Base-by-base conservation (phyloP, 2,797 vertebrate species). In the Margarornis squamiger region DNA sequence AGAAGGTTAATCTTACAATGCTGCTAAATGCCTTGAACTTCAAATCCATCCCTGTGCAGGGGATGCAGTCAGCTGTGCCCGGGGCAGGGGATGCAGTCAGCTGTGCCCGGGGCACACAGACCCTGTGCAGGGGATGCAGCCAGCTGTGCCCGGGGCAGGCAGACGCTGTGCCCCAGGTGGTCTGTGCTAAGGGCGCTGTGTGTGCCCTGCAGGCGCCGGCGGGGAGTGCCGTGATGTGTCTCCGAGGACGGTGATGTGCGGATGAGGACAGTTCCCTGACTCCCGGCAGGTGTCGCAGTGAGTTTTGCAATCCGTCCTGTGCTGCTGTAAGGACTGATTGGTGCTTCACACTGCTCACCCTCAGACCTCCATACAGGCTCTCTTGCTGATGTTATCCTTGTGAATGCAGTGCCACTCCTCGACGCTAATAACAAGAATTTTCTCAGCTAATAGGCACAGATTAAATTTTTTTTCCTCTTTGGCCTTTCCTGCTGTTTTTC, bases 201-300 rank as follows among this genome's bases (percentile, higher is more conserved):
- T 91, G 38, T 82, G 34, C 14, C 21, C 59, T 30, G 41, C 55
- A 92, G 92, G 94, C 74, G 21, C 24, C 7, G 4, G 34, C 16
- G 3, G 72, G 57, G 39, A 70, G 17, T 4, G 45, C 80, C 14
- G 24, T 52, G 63, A 46, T 4, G 16, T 4, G 6, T 26, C n/a
- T 61, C 6, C n/a, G 45, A 34, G 29, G 3, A 20, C 36, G 7
- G 62, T 30, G 48, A 46, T 8, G 48, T 4, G 13, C 21, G 65
- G 70, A 22, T 76, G 91, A 88, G 52, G 48, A 75, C 86, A 34
- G 54, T 87, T 90, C 92, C 67, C 80, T 84, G 85, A 77, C 11
- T 75, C 30, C n/a, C 92, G 95, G 87, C 88, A 96, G 96, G 92
- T 90, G 96, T 91, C 96, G 46, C 23, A 85, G 70, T 92, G 85